A percentile compares a stretch with the other conserved stretches of the same genome.
Evolutionary conservation across 2,113 vertebrate species (phyloP).

Genomic region (Acanthochromis polyacanthus): DNA sequence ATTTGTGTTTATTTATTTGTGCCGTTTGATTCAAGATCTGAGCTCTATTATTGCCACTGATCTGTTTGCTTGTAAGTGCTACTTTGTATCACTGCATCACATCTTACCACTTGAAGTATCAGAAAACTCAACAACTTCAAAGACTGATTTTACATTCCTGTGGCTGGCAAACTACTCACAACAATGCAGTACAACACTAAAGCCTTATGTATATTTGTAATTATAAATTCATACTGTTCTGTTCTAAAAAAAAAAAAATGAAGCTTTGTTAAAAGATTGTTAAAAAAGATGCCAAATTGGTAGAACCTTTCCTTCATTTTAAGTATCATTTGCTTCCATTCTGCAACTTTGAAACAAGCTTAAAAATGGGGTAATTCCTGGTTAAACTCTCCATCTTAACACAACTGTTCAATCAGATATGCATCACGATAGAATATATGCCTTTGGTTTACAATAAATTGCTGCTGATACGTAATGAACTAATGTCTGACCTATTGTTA

Average conservation of each 20-base stretch:
- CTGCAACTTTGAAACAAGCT: conserved; percentile 16
- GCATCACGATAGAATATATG: conserved; percentile 36
- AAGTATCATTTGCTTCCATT: conserved; percentile 17
- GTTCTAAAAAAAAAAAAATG: conserved; percentile 25
- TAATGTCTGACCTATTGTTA: conserved; percentile 39
- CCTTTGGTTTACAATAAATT: conserved; percentile 52
- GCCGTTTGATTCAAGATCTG: conserved; percentile 74
- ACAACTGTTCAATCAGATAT: conserved; percentile 43
- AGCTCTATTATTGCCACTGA: conserved; percentile 72
- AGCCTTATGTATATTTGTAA: conserved; percentile 78
- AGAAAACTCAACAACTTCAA: conserved; percentile 31
- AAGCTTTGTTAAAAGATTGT: conserved; percentile 39
- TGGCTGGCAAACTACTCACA: conserved; percentile 53
- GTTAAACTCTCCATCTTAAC: conserved; percentile 36
- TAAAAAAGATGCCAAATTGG: conserved; percentile 42
- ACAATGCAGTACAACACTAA: conserved; percentile 67
- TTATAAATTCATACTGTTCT: conserved; percentile 48
- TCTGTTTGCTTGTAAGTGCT: conserved; percentile 50
- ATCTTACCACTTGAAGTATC: conserved; percentile 27
- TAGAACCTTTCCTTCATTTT: conserved; percentile 16
- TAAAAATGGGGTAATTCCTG: conserved; percentile 13
- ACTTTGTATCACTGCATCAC: conserved; percentile 44
- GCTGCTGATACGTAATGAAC: conserved; percentile 41
- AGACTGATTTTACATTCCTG: conserved; percentile 44
- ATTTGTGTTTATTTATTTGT: conserved; percentile 63